Base-by-base conservation (phyloP, 2,113 vertebrate species). In the Sapayoa aenigma region DNA sequence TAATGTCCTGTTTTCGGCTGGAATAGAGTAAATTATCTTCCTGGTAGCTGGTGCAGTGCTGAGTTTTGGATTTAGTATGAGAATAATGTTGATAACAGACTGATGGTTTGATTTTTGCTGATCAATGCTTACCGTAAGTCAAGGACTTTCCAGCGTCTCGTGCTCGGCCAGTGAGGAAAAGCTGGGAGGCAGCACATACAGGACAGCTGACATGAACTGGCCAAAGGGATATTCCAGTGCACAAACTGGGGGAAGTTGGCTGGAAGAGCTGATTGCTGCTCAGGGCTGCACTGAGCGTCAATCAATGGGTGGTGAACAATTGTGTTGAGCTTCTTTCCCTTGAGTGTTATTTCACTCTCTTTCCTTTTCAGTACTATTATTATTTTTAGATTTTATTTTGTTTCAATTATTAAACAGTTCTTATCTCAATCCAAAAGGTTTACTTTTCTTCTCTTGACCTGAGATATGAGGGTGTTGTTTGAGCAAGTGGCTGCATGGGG, bases 391-490 rank as follows among this genome's bases (percentile, higher is more conserved):
- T 7, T 6, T 46, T 14, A 15, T 42, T 41, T 47, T 22, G 8
- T 62, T 62, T 69, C 41, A 49, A 1, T 33, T 77, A 49, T 63
- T 14, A 35, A 35, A 37, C 21, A 16, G 31, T 20, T 49, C 6
- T 41, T 55, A 39, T 67, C 44, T 46, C 3, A 62, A 4, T 12
- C 6, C 11, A 69, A 35, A 83, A 76, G 1, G 2, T 33, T 73
- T 50, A 6, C 2, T 16, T 55, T 50, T 44, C 27, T 41, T 5
- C 5, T 17, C 33, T 74, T 74, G n/a, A 11, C 28, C 60, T 39
- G 7, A 0, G 1, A 3, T 4, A 4, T n/a, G 17, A 75, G 24
- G 5, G n/a, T 2, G 2, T 19, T 25, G 20, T 27, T 53, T 60
- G 53, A 41, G 14, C 15, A 75, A n/a, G 13, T 41, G 60, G 33